Evolutionary conservation across 2,113 vertebrate species (phyloP).

Genomic region (Anoura caudifer): DNA sequence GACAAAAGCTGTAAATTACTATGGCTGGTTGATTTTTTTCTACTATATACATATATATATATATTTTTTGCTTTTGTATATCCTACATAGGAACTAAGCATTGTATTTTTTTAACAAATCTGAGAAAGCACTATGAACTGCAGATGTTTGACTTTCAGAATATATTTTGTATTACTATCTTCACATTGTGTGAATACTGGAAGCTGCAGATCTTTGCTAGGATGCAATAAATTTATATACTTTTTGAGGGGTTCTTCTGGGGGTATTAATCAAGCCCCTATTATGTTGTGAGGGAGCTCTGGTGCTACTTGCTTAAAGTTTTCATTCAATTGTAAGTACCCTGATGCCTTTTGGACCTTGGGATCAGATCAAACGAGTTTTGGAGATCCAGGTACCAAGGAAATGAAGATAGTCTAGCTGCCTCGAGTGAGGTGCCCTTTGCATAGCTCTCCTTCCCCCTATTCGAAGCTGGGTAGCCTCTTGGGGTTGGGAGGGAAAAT

Average conservation of each 20-base stretch:
- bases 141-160: constrained; percentile 71
- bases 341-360: constrained; percentile 62
- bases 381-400: constrained; percentile 51
- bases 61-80: constrained; percentile 81
- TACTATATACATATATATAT: constrained; percentile 78
- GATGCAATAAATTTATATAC: constrained; percentile 70
- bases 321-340: constrained; percentile 61
- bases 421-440: constrained; percentile 33
- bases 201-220: constrained; percentile 70
- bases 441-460: constrained; percentile 6
- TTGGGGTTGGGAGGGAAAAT: constrained; percentile 40
- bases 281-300: constrained; percentile 59
- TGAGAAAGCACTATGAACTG: constrained; percentile 78
- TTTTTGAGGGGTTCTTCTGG: constrained; percentile 64
- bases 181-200: constrained; percentile 67
- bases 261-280: constrained; percentile 66
- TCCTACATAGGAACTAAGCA: constrained; percentile 80
- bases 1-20: constrained; percentile 72
- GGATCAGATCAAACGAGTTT: constrained; percentile 44
- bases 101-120: constrained; percentile 82
- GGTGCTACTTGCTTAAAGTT: constrained; percentile 69
- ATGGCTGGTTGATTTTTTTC: constrained; percentile 76
- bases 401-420: constrained; percentile 25
- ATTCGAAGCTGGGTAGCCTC: constrained; percentile 20
- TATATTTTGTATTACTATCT: constrained; percentile 77